Conservation (phyloP, 2,888 invertebrate genomes). For the Drosophila barbarae region DNA sequence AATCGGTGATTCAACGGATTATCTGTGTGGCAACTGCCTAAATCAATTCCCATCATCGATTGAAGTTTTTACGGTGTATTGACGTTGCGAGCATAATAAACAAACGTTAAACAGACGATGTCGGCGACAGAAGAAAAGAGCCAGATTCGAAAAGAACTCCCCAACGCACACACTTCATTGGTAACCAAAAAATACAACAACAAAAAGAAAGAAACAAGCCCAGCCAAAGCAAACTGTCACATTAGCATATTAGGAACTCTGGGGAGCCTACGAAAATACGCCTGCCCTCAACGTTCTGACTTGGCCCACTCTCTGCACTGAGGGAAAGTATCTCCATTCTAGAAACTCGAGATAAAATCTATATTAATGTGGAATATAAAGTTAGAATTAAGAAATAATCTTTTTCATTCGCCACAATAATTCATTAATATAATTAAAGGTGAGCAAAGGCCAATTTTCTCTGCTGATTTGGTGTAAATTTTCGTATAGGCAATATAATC, state of each 20-base stretch:
- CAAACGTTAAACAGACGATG: slow-evolving; percentile 57
- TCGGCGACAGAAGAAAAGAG: slow-evolving; percentile 32
- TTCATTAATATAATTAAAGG: not conserved
- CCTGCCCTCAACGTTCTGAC: slow-evolving; percentile 41
- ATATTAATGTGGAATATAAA: not conserved
- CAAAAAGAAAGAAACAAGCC: slow-evolving; percentile 23
- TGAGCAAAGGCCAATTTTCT: too few relatives aligned
- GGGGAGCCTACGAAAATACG: slow-evolving; percentile 52
- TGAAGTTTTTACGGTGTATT: slow-evolving; percentile 68
- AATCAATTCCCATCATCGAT: slow-evolving; percentile 40
- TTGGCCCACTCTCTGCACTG: slow-evolving; percentile 35
- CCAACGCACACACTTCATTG: slow-evolving; percentile 35
- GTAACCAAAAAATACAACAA: slow-evolving; percentile 5
- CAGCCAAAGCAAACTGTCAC: slow-evolving; percentile 67
- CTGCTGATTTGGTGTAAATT: too few relatives aligned
- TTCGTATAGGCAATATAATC: too few relatives aligned
- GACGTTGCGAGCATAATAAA: slow-evolving; percentile 60
- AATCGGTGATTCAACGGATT: slow-evolving; percentile 10
- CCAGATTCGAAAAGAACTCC: slow-evolving; percentile 34
- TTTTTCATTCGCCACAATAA: rapidly evolving
- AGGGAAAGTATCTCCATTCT: not conserved
- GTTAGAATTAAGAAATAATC: not conserved
- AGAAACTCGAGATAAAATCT: not conserved
- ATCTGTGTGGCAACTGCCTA: slow-evolving; percentile 34
- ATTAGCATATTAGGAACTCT: slow-evolving; percentile 71